Conservation (phyloP, 2,113 vertebrate genomes). For the Taurulus bubalis region DNA sequence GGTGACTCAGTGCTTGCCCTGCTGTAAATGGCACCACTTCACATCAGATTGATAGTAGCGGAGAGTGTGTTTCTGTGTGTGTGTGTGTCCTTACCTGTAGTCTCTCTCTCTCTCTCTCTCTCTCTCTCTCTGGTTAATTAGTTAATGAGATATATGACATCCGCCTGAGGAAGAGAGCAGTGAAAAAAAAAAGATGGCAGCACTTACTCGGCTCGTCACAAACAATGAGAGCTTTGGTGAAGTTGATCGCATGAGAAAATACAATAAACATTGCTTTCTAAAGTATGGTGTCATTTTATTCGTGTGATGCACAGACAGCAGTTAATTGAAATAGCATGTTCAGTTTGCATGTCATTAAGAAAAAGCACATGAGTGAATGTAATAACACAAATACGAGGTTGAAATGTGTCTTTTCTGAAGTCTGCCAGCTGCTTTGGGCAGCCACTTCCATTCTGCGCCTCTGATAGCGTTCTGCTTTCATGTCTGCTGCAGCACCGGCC, state of each 20-base stretch:
- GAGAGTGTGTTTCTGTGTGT: slow-evolving; percentile 25
- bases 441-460: too few relatives aligned
- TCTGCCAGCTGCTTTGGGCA: not conserved
- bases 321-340: slow-evolving; percentile 10
- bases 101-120: not conserved
- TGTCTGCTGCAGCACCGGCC: not conserved
- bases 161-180: slow-evolving; percentile 23
- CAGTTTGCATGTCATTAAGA: not conserved
- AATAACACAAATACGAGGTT: not conserved
- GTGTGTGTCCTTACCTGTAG: slow-evolving; percentile 8
- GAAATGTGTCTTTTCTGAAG: not conserved
- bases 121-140: slow-evolving; percentile 42
- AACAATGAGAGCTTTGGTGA: slow-evolving; percentile 8
- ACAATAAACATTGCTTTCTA: slow-evolving; percentile 5
- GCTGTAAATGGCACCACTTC: slow-evolving; percentile 44
- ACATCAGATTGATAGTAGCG: slow-evolving; percentile 38
- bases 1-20: slow-evolving; percentile 60
- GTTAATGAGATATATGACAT: slow-evolving; percentile 41
- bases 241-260: slow-evolving; percentile 11
- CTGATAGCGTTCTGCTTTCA: too few relatives aligned
- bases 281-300: not conserved
- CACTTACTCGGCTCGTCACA: slow-evolving; percentile 1
- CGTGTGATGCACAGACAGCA: not conserved
- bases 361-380: not conserved
- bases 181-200: slow-evolving; percentile 4